phyloP scores from a whole-genome alignment of 2,113 vertebrate species.

The Phaethon lepturus region DNA sequence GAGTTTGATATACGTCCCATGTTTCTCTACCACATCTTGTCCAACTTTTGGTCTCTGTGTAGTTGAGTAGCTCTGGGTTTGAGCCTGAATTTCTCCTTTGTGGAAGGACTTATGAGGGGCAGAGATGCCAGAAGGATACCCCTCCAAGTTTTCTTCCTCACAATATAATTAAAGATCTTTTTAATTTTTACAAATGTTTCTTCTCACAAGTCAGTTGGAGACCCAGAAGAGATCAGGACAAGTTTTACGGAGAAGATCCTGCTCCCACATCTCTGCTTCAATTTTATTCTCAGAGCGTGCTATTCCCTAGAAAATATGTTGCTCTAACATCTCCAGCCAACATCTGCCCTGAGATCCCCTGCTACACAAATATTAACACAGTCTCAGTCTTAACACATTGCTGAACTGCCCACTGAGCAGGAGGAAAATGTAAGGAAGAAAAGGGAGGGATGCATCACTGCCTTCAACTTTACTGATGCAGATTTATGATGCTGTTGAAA shows the following conservation, averaged over 20 bases:
- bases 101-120: not conserved
- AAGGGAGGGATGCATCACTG: not conserved
- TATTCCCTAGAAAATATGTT: slow-evolving; percentile 9
- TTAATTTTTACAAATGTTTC: not conserved
- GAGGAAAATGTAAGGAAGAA: not conserved
- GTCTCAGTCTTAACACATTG: not conserved
- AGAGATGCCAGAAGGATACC: not conserved
- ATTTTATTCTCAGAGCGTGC: not conserved
- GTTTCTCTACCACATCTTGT: not conserved
- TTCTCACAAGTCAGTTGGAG: not conserved
- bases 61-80: not conserved
- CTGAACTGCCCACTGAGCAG: slow-evolving; percentile 12
- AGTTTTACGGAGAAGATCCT: not conserved
- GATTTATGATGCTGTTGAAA: not conserved
- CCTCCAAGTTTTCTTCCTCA: not conserved
- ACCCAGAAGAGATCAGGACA: not conserved
- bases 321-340: slow-evolving; percentile 9
- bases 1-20: not conserved
- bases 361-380: not conserved
- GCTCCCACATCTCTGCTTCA: not conserved
- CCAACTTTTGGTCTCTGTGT: not conserved
- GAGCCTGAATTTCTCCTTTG: not conserved
- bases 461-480: not conserved
- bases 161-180: not conserved
- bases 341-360: slow-evolving; percentile 9